Conservation (phyloP, 2,888 invertebrate species). For the Oligia strigilis region DNA sequence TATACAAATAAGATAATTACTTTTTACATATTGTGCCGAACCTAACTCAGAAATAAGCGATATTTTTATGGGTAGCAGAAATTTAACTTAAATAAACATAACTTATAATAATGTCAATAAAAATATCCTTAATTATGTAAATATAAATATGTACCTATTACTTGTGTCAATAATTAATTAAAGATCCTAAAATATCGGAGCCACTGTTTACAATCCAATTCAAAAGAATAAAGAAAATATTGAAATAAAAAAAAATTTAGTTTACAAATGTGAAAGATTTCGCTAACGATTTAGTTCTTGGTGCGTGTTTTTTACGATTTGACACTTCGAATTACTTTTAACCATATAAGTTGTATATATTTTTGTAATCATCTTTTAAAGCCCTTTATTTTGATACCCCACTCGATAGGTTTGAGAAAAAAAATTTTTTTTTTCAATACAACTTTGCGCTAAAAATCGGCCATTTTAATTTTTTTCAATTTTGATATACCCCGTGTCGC, state of each 20-base stretch:
- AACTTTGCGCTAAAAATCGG: too few species aligned
- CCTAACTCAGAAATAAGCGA: conserved; percentile 37
- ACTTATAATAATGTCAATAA: not conserved
- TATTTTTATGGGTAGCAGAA: not conserved
- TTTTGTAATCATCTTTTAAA: too few species aligned
- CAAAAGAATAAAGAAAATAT: not conserved
- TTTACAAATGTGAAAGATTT: too few species aligned
- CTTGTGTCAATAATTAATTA: not conserved
- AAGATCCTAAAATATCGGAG: not conserved
- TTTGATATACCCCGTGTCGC: too few species aligned
- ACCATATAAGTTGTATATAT: too few species aligned
- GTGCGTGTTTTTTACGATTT: too few species aligned
- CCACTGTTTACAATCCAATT: conserved; percentile 1
- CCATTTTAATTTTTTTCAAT: too few species aligned
- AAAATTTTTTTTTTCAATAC: too few species aligned
- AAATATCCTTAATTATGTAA: not conserved
- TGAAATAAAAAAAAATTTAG: not conserved
- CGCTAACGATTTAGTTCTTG: too few species aligned
- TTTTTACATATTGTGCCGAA: conserved; percentile 47
- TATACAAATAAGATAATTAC: conserved; percentile 16
- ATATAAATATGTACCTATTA: conserved; percentile 13
- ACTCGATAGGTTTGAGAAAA: too few species aligned
- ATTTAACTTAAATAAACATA: not conserved
- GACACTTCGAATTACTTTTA: too few species aligned
- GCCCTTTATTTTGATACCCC: too few species aligned